These are phyloP conservation scores for Nephila pilipes DNA, from an alignment of 1,140 invertebrate genomes.

Conservation along the genomic window DNA sequence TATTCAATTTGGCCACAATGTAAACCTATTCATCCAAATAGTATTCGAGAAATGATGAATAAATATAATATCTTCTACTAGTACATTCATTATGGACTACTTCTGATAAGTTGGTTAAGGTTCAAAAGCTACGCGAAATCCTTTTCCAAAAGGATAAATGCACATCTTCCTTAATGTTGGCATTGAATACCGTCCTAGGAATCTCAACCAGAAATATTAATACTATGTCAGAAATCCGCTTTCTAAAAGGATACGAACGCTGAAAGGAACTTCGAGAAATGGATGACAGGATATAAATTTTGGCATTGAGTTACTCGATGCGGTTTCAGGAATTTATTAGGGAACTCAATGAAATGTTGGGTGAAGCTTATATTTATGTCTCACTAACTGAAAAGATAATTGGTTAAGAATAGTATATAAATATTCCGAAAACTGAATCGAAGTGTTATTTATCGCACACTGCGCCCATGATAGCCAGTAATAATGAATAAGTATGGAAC, in stretches of 20 bases:
- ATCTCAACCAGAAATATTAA: slow-evolving; percentile 32
- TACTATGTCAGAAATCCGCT: slow-evolving; percentile 4
- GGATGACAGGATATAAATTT: slow-evolving; percentile 40
- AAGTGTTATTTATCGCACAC: not conserved
- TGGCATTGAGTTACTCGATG: slow-evolving; percentile 28
- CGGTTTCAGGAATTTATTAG: not conserved
- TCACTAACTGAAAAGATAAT: not conserved
- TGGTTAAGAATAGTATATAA: not conserved
- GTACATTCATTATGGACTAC: not conserved
- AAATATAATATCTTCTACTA: not conserved
- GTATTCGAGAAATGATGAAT: not conserved
- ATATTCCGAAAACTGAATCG: not conserved
- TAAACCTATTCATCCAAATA: not conserved
- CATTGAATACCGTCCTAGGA: not conserved
- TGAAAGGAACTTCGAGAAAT: slow-evolving; percentile 9
- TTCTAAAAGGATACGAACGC: slow-evolving; percentile 26
- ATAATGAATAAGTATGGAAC: no score
- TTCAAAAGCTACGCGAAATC: slow-evolving; percentile 31
- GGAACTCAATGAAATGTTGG: not conserved
- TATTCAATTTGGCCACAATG: not conserved
- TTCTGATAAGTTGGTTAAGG: slow-evolving; percentile 35
- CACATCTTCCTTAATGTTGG: slow-evolving; percentile 35
- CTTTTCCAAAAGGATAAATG: slow-evolving; percentile 37
- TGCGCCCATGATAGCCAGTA: no score
- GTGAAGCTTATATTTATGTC: not conserved